Percentiles rank a stretch among this genome's conserved stretches.
phyloP scores from a whole-genome alignment of 2,113 vertebrate species.

The Channa argus region DNA sequence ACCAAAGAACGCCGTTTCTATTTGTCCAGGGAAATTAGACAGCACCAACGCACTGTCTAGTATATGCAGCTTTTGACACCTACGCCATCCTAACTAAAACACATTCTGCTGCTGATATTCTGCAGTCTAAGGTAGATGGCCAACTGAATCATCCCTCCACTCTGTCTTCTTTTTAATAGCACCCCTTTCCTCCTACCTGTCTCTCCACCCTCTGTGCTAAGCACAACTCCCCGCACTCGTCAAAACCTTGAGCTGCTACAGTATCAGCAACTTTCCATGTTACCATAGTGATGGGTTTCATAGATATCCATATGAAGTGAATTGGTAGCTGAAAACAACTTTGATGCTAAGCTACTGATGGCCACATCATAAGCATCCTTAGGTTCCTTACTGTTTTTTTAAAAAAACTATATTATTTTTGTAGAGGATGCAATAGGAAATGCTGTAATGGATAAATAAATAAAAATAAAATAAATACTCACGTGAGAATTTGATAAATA shows the following conservation, averaged over 20 bases:
- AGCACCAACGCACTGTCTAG: conserved; percentile 36
- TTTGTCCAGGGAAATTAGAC: conserved; percentile 56
- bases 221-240: conserved; percentile 74
- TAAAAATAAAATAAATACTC: conserved; percentile 72
- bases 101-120: conserved; percentile 59
- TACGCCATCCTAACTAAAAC: conserved; percentile 48
- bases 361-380: conserved; percentile 40
- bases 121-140: conserved; percentile 56
- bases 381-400: conserved; percentile 3
- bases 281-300: conserved; percentile 77
- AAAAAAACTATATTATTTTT: background rate
- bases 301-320: conserved; percentile 50
- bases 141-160: conserved; percentile 69
- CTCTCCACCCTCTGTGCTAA: conserved; percentile 56
- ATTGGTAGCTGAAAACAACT: conserved; percentile 58
- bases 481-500: conserved; percentile 93
- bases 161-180: conserved; percentile 72
- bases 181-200: conserved; percentile 66
- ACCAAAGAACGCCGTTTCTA: conserved; percentile 21
- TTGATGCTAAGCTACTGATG: conserved; percentile 45
- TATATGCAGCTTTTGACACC: conserved; percentile 55
- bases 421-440: background rate
- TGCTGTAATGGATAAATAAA: background rate
- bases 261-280: conserved; percentile 75
- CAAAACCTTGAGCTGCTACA: conserved; percentile 73